Conservation (phyloP, 2,797 vertebrate species). For the Sebastes oblongus region DNA sequence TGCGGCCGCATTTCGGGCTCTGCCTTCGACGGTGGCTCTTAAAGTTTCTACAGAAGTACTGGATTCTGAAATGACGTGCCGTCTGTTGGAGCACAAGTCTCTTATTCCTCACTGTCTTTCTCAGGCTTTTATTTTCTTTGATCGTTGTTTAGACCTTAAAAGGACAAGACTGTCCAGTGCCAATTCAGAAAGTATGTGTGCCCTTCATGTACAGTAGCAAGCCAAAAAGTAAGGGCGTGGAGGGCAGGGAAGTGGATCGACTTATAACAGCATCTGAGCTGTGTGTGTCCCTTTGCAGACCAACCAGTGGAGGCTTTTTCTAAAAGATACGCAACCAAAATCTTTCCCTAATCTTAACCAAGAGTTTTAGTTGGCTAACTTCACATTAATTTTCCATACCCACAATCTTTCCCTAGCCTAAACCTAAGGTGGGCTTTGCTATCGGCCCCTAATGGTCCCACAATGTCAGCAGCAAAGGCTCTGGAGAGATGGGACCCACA, state of each 20-base stretch:
- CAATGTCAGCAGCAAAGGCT: neutral
- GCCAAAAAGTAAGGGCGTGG: neutral
- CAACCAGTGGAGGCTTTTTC: rapidly evolving
- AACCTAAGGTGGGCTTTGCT: neutral
- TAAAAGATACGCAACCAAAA: neutral
- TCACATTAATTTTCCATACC: neutral
- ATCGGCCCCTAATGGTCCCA: neutral
- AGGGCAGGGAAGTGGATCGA: neutral
- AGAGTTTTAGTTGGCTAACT: neutral
- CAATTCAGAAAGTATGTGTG: neutral
- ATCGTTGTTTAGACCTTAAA: neutral
- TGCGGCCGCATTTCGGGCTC: neutral
- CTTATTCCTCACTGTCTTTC: neutral
- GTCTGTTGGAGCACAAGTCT: neutral
- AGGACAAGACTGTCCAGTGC: neutral
- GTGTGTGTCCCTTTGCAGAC: neutral
- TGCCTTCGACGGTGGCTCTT: constrained; percentile 17
- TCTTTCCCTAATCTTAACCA: neutral
- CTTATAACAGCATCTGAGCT: neutral
- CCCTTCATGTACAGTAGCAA: neutral
- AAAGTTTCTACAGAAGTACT: neutral
- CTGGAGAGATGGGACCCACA: neutral
- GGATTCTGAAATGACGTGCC: constrained; percentile 2
- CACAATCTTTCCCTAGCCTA: neutral
- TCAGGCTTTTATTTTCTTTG: constrained; percentile 14